Conservation (phyloP, 2,888 invertebrate genomes). For the Iphiclides podalirius region DNA sequence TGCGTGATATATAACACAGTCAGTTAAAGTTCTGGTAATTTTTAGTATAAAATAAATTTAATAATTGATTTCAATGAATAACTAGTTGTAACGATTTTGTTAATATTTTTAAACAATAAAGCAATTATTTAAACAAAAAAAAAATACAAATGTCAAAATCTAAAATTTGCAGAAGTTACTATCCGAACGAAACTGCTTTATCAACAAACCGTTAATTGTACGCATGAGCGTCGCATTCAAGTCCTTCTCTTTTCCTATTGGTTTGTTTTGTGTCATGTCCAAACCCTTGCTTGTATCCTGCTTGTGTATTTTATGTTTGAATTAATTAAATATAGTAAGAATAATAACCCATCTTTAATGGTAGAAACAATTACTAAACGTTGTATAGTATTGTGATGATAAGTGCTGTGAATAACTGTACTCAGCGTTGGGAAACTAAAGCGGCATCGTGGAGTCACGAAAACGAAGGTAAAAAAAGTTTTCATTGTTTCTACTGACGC, state of each 20-base stretch:
- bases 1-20: too few species aligned
- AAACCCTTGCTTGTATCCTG: constrained; percentile 64
- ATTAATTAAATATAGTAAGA: constrained; percentile 47
- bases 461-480: constrained; percentile 78
- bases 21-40: too few species aligned
- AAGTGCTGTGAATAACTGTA: constrained; percentile 79
- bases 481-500: constrained; percentile 66
- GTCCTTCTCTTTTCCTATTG: constrained; percentile 70
- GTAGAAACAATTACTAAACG: constrained; percentile 57
- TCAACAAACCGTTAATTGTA: constrained; percentile 49
- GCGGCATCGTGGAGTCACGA: constrained; percentile 81
- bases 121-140: too few species aligned
- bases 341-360: constrained; percentile 56
- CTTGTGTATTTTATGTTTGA: constrained; percentile 68
- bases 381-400: constrained; percentile 76
- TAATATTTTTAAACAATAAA: too few species aligned
- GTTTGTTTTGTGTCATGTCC: constrained; percentile 77
- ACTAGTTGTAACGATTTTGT: too few species aligned
- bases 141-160: not conserved
- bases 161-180: constrained; percentile 1
- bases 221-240: constrained; percentile 69
- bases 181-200: constrained; percentile 48
- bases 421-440: constrained; percentile 75
- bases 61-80: too few species aligned
- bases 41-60: too few species aligned